Evolutionary conservation across 2,888 invertebrate species (phyloP), one percentile per base, ranked within the genome.

Genomic region (Metopia argyrocephala): DNA sequence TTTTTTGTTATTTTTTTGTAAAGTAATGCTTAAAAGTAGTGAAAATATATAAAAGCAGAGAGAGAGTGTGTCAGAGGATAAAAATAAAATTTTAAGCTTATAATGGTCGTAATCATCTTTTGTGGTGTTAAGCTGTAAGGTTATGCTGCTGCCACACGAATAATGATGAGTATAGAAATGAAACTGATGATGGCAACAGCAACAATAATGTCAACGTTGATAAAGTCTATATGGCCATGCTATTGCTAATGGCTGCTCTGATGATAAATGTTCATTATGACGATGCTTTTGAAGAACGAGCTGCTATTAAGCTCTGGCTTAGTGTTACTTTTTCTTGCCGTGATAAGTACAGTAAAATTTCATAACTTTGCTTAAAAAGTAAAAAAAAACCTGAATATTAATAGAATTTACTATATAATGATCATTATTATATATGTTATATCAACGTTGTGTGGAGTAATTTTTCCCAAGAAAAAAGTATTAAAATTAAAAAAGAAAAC

Each of bases 21-120:
- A n/a, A n/a, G n/a, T n/a, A 38, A 38, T 15, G 12, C 38, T 12
- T 12, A 38, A 38, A 2, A 12, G 0, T 12, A 38, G 6, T 1
- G 12, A 12, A 38, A 38, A 31, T 12, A 38, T 12, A 38, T 7
- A 31, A 31, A 31, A 31, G 12, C 9, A 38, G 2, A 12, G 15
- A 3, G 38, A 61, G 18, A 66, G 50, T 64, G 70, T 57, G n/a
- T n/a, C n/a, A 38, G 38, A 61, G 59, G 62, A 71, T 76, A 69
- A 78, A 66, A 78, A 71, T 70, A 76, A 70, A n/a, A 76, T 76
- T 76, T 70, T 76, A 78, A 78, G 71, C 78, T 78, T 78, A 78
- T 71, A 78, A 70, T 78, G 66, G 70, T 61, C 71, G 71, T 71
- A 78, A 78, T 78, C 70, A 78, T 78, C 71, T 78, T 71, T 71